These are phyloP conservation scores for Cosmorhoe ocellata DNA, from an alignment of 2,888 invertebrate genomes.

Conservation along the genomic window DNA sequence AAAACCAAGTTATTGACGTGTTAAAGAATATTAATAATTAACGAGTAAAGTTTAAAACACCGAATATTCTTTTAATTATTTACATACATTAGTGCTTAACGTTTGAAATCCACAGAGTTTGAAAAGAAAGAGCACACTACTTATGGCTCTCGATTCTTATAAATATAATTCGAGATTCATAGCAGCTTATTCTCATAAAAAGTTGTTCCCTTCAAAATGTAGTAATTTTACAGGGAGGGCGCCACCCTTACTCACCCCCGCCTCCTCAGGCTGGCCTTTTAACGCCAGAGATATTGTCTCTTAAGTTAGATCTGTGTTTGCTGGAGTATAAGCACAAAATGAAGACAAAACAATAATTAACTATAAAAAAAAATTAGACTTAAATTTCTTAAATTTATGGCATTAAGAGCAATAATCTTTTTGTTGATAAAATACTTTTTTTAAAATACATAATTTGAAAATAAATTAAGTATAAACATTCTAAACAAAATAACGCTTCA, in stretches of 20 bases:
- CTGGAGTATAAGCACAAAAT: conserved; percentile 60
- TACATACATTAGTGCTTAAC: no score
- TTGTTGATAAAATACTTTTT: no score
- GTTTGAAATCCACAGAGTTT: no score
- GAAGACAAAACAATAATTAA: conserved; percentile 46
- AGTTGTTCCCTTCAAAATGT: conserved; percentile 81
- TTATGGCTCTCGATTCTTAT: conserved; percentile 65
- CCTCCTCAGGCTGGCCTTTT: conserved; percentile 77
- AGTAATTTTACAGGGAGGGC: conserved; percentile 78
- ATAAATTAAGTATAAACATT: no score
- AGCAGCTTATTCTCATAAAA: conserved; percentile 81
- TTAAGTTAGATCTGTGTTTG: conserved; percentile 80
- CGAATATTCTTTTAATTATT: no score
- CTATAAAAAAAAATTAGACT: neutral
- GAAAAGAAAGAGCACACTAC: conserved; percentile 34
- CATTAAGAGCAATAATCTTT: no score
- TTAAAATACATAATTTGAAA: no score
- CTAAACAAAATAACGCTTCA: no score
- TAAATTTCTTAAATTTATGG: neutral
- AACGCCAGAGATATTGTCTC: conserved; percentile 81
- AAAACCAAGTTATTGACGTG: no score
- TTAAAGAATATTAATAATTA: no score
- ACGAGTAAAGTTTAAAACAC: no score
- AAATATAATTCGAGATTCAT: conserved; percentile 82
- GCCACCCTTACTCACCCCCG: conserved; percentile 53